Evolutionary conservation across 2,888 invertebrate species (phyloP).

Genomic region (Polydrusus pterygomalis): DNA sequence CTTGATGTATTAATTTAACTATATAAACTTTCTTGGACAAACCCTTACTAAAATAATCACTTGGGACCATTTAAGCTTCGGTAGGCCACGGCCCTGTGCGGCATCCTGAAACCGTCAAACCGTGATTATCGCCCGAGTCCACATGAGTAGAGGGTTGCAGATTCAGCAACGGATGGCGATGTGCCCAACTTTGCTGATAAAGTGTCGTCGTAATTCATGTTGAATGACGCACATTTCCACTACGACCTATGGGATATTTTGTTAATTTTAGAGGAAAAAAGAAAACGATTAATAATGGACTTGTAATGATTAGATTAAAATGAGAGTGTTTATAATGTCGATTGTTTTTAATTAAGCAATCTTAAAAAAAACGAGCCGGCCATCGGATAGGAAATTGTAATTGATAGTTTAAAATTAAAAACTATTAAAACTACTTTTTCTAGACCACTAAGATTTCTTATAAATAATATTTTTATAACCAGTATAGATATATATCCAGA

Average conservation of each 20-base stretch:
- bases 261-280: slow-evolving; percentile 25
- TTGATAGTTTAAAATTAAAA: no score
- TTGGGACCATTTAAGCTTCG: slow-evolving; percentile 16
- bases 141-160: slow-evolving; percentile 68
- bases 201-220: slow-evolving; percentile 39
- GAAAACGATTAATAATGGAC: neutral
- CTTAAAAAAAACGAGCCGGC: no score
- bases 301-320: no score
- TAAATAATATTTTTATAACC: no score
- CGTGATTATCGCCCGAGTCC: slow-evolving; percentile 66
- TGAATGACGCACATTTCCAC: slow-evolving; percentile 40
- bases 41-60: slow-evolving; percentile 16
- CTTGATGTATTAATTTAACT: neutral
- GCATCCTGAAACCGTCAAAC: slow-evolving; percentile 54
- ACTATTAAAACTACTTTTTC: no score
- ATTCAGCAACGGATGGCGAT: slow-evolving; percentile 66
- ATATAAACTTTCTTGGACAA: neutral
- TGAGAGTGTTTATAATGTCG: no score
- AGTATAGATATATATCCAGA: no score
- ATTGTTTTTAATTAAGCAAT: no score
- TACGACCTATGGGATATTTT: slow-evolving; percentile 8
- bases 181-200: slow-evolving; percentile 37
- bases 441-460: no score
- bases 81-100: slow-evolving; percentile 3
- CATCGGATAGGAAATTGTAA: no score